Evolutionary conservation across 2,888 invertebrate species (phyloP).

Genomic region (Athalia rosae): DNA sequence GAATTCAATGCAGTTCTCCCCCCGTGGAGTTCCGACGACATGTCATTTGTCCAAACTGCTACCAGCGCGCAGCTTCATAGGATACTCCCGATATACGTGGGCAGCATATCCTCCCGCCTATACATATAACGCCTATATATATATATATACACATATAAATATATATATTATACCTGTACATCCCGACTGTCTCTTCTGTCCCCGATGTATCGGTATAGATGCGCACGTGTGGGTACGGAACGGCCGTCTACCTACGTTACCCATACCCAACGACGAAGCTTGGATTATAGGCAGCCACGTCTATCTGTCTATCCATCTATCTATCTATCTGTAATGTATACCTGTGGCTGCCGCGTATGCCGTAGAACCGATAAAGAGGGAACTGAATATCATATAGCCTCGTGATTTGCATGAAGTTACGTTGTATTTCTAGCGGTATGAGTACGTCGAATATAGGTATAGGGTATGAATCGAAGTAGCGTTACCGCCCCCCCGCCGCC

Average conservation of each 20-base stretch:
- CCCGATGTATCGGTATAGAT: no score
- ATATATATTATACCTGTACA: background rate
- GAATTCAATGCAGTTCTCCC: slow-evolving; percentile 37
- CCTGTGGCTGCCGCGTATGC: background rate
- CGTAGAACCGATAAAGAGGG: slow-evolving; percentile 28
- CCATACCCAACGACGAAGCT: no score
- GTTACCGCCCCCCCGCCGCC: no score
- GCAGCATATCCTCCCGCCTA: slow-evolving; percentile 8
- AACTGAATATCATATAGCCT: slow-evolving; percentile 30
- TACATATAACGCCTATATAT: background rate
- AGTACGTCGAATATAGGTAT: background rate
- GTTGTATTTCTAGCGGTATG: slow-evolving; percentile 16
- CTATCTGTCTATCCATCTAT: no score
- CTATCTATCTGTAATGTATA: background rate
- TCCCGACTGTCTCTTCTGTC: background rate
- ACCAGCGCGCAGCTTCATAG: slow-evolving; percentile 21
- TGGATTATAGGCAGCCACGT: no score
- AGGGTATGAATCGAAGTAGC: background rate
- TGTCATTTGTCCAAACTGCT: slow-evolving; percentile 43
- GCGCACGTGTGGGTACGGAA: no score
- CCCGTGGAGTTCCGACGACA: slow-evolving; percentile 25
- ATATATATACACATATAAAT: background rate
- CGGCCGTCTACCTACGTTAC: no score
- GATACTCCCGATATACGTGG: slow-evolving; percentile 30
- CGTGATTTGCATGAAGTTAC: slow-evolving; percentile 22